Conservation (phyloP, 2,113 vertebrate species). For the Oxygymnocypris stewartii region DNA sequence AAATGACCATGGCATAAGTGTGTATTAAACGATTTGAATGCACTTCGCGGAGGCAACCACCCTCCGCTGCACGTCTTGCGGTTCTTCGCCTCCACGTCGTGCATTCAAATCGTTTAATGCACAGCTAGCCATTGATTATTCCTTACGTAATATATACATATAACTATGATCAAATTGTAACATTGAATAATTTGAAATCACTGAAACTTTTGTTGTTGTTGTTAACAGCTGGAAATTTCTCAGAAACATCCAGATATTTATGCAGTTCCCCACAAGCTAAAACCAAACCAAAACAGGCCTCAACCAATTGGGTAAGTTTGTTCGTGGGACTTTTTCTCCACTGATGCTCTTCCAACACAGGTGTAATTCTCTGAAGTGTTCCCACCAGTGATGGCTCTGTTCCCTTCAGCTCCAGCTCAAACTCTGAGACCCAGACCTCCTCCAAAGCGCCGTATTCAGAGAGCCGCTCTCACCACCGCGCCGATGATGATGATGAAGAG, state of each 20-base stretch:
- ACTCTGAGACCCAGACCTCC: constrained; percentile 82
- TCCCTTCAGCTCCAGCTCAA: constrained; percentile 74
- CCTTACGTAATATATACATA: too few relatives aligned
- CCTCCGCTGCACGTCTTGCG: too few relatives aligned
- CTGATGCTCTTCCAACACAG: neutral
- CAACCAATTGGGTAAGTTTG: constrained; percentile 83
- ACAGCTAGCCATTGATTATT: too few relatives aligned
- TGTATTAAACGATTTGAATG: too few relatives aligned
- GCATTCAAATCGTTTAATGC: too few relatives aligned
- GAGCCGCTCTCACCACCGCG: constrained; percentile 63
- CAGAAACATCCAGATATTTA: constrained; percentile 98
- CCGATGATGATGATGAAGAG: constrained; percentile 75
- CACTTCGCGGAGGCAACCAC: too few relatives aligned
- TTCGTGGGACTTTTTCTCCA: neutral
- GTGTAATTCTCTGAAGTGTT: neutral
- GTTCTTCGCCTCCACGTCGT: too few relatives aligned
- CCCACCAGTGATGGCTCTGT: neutral
- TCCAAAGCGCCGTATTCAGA: constrained; percentile 74
- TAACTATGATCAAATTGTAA: too few relatives aligned
- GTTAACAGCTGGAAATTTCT: constrained; percentile 88
- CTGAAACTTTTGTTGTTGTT: neutral
- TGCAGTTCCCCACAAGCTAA: constrained; percentile 90
- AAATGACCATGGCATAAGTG: too few relatives aligned
- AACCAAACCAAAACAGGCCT: constrained; percentile 82
- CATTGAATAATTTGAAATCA: neutral